Evolutionary conservation across 2,888 invertebrate species (phyloP), one percentile per base, ranked within the genome.

Genomic region (Axea sp.): DNA sequence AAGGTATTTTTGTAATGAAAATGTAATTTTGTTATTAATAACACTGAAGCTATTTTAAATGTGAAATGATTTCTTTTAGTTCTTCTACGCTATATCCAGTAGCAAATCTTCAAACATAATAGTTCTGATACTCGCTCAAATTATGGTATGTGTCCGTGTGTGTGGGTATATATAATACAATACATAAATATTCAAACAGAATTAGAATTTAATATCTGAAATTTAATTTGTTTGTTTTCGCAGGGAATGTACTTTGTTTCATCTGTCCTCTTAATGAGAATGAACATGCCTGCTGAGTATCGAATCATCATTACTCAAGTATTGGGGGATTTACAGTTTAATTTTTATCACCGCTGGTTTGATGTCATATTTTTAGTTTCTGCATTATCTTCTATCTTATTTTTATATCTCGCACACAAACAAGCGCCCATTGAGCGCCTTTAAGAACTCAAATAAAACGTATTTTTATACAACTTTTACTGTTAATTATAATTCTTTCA

Each of bases 271-370:
- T 89, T 99, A 30, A 97, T 99, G 93, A 90, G 99, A 19, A 99
- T 99, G 99, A 99, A 99, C 86, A 98, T 99, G 97, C 99, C 99
- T 0, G 92, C 95, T 0, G 97, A 99, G 87, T 99, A 99, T 88
- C 91, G 99, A 26, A 93, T 93, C 39, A 99, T 99, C 45, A 94
- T 96, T 73, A 94, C 95, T 0, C 92, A 94, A 89, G 99, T 99
- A 0, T 88, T 99, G 9, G 99, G 99, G 0, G 98, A 98, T 85
- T 89, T 99, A 72, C 98, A 99, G 88, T 99, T 99, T 83, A 98
- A 96, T 86, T 99, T 99, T 90, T 99, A 99, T 86, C 99, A 99
- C 87, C 92, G 99, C 69, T 99, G 99, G 99, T 99, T 99, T 87
- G 99, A 99, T 88, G 99, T 99, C 2, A 99, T 99, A 85, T 99